These are phyloP conservation scores for Grallaria varia DNA, from an alignment of 2,113 vertebrate genomes.

Conservation along the genomic window DNA sequence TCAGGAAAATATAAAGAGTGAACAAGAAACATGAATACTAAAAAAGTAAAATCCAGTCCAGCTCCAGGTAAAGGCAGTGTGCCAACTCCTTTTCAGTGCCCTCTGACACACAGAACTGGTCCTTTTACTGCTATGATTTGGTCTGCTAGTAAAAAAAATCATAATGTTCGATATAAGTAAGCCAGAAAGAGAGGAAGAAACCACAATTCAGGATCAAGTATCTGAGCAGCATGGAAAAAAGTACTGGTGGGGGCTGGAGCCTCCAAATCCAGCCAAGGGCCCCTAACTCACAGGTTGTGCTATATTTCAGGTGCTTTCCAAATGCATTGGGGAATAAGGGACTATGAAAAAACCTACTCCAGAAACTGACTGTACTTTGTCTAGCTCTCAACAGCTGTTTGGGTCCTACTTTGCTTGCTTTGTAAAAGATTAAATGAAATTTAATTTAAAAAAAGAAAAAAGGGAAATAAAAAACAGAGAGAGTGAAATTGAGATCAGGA, in stretches of 20 bases:
- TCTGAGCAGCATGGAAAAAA: neutral
- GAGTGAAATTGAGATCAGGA: neutral
- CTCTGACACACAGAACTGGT: neutral
- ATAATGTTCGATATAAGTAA: neutral
- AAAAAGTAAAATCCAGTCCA: neutral
- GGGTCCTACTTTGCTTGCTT: neutral
- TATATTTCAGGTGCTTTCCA: neutral
- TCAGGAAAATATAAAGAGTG: neutral
- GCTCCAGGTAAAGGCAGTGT: neutral
- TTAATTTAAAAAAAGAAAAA: too few relatives aligned
- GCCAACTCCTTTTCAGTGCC: neutral
- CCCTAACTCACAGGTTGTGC: neutral
- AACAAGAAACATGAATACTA: neutral
- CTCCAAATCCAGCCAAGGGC: neutral
- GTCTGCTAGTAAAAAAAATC: neutral
- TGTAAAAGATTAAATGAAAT: neutral
- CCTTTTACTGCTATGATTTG: neutral
- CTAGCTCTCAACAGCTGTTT: neutral
- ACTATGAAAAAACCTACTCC: neutral
- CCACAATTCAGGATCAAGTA: neutral
- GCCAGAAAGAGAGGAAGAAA: neutral
- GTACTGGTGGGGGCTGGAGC: neutral
- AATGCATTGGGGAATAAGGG: neutral
- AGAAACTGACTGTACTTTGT: neutral
- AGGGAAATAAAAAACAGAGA: fast-evolving